phyloP scores from a whole-genome alignment of 2,888 invertebrate species.

The Aphidius colemani region DNA sequence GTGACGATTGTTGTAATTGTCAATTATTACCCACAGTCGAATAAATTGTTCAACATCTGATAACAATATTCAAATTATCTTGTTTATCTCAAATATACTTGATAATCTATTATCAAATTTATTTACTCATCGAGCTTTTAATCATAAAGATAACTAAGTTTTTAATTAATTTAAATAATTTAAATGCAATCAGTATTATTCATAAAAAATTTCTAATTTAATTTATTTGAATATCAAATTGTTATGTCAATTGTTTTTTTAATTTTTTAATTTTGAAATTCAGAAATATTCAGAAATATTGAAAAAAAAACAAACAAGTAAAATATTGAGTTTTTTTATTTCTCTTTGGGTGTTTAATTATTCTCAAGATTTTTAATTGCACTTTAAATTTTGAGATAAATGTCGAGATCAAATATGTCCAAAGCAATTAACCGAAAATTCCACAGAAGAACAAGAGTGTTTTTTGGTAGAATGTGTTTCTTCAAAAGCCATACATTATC shows the following conservation, averaged over 20 bases:
- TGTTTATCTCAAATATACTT: too few relatives aligned
- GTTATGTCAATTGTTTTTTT: neutral
- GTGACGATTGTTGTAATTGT: conserved; percentile 25
- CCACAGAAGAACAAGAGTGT: conserved; percentile 28
- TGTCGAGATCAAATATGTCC: conserved; percentile 23
- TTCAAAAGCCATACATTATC: conserved; percentile 17
- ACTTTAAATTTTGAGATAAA: conserved; percentile 53
- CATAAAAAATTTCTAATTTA: too few relatives aligned
- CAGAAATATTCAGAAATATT: too few relatives aligned
- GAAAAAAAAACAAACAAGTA: conserved; percentile 8
- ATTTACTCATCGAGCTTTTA: too few relatives aligned
- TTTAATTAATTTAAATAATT: too few relatives aligned
- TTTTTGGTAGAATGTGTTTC: conserved; percentile 9
- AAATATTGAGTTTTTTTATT: conserved; percentile 43
- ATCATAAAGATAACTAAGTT: too few relatives aligned
- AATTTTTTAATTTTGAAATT: neutral
- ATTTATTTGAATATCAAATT: neutral
- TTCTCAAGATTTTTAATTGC: conserved; percentile 56
- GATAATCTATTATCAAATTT: too few relatives aligned
- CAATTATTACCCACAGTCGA: conserved; percentile 48
- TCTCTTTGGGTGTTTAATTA: conserved; percentile 47
- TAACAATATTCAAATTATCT: too few relatives aligned
- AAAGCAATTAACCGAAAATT: conserved; percentile 45
- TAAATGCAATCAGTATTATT: too few relatives aligned
- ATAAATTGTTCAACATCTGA: conserved; percentile 28